Conservation (phyloP, 2,888 invertebrate species). For the Diarsia brunnea region DNA sequence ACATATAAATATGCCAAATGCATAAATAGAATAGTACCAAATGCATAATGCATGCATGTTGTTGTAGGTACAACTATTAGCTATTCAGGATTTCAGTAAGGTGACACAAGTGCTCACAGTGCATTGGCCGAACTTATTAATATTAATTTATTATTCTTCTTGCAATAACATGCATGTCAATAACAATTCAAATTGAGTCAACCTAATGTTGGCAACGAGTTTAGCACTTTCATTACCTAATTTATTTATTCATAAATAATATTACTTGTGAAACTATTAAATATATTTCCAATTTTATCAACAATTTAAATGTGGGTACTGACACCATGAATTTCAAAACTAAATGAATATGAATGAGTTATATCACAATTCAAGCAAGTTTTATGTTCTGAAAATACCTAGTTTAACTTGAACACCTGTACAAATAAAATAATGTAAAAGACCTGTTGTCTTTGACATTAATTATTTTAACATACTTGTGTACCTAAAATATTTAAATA, state of each 20-base stretch:
- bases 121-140: background rate
- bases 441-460: background rate
- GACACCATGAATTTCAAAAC: constrained; percentile 9
- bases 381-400: background rate
- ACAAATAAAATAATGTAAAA: constrained; percentile 10
- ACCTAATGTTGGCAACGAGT: no score
- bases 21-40: background rate
- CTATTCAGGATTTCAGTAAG: background rate
- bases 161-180: background rate
- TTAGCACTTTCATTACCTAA: background rate
- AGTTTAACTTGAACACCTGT: constrained; percentile 25
- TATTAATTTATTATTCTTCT: background rate
- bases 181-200: background rate
- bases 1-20: background rate
- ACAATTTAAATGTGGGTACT: background rate
- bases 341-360: background rate
- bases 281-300: background rate
- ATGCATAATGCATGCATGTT: no score
- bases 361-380: constrained; percentile 12
- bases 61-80: background rate
- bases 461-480: background rate
- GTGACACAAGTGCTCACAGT: background rate
- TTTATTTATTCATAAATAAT: background rate
- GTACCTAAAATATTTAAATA: background rate
- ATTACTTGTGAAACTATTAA: background rate